phyloP scores from a whole-genome alignment of 2,797 vertebrate species.

The Chloroceryle inda region DNA sequence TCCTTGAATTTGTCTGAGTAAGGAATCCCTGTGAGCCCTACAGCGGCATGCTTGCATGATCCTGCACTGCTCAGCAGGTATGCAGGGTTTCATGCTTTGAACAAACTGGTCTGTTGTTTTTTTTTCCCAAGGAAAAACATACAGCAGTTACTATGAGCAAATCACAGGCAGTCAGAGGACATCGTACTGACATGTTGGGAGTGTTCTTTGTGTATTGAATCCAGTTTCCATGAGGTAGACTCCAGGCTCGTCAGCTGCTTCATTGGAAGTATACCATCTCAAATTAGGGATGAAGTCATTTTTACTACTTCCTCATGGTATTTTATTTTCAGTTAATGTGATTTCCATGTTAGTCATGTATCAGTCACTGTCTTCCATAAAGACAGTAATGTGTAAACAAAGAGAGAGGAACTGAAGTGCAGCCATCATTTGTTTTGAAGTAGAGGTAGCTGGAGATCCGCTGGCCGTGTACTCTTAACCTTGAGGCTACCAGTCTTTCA shows the following conservation, averaged over 20 bases:
- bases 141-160: neutral
- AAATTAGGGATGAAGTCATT: constrained; percentile 29
- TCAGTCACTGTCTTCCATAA: neutral
- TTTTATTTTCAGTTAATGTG: constrained; percentile 6
- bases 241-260: constrained; percentile 9
- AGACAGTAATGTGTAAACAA: constrained; percentile 42
- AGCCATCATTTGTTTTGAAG: neutral
- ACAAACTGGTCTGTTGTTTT: neutral
- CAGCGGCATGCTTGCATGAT: constrained; percentile 27
- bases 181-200: neutral
- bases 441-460: neutral
- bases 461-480: neutral
- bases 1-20: neutral
- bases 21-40: constrained; percentile 27
- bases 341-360: constrained; percentile 36
- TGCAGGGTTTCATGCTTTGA: constrained; percentile 7
- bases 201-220: neutral
- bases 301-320: constrained; percentile 14
- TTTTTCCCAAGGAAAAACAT: neutral
- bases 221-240: neutral
- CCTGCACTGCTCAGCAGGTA: neutral
- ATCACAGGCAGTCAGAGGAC: neutral
- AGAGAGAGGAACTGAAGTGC: constrained; percentile 11
- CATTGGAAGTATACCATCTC: neutral
- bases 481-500: neutral